Conservation (phyloP, 2,888 invertebrate genomes). For the Ectropis crepuscularia region DNA sequence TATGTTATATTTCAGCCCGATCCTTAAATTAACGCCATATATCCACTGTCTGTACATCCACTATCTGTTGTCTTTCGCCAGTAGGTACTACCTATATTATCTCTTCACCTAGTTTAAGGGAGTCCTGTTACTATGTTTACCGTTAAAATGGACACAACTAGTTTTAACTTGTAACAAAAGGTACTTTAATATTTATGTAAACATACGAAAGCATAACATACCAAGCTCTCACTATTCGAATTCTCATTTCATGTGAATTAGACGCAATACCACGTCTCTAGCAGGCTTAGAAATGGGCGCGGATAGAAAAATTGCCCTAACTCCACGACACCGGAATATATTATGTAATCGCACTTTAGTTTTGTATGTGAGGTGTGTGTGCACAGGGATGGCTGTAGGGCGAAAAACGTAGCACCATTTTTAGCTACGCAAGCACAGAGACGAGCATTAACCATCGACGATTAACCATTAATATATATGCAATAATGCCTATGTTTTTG, state of each 20-base stretch:
- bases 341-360: constrained; percentile 75
- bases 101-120: too few species aligned
- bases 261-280: constrained; percentile 57
- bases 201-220: constrained; percentile 6
- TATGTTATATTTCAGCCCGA: too few species aligned
- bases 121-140: too few species aligned
- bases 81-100: too few species aligned
- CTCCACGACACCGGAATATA: constrained; percentile 78
- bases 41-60: too few species aligned
- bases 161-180: not conserved
- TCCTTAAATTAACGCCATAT: too few species aligned
- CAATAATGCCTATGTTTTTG: too few species aligned
- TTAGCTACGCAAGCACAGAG: too few species aligned
- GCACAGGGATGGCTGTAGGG: constrained; percentile 24
- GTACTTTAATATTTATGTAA: not conserved
- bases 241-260: constrained; percentile 57
- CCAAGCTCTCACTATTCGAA: constrained; percentile 28
- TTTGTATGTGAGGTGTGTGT: constrained; percentile 71
- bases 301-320: constrained; percentile 75
- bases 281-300: constrained; percentile 58
- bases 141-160: too few species aligned
- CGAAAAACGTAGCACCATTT: not conserved
- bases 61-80: too few species aligned
- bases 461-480: too few species aligned
- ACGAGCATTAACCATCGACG: too few species aligned